Conservation (phyloP, 2,113 vertebrate species). For the Tragelaphus scriptus region DNA sequence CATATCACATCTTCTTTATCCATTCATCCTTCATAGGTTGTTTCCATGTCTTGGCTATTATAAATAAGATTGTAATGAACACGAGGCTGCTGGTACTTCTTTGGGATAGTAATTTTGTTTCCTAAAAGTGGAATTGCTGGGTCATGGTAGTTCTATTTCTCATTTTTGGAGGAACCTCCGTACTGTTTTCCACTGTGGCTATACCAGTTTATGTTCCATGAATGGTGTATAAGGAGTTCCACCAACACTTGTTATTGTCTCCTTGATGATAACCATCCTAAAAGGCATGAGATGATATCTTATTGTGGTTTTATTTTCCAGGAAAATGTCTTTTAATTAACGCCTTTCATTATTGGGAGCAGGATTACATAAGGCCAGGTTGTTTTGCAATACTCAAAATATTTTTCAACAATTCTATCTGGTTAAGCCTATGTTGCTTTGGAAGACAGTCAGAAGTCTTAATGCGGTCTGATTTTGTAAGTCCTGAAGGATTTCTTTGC, state of each 20-base stretch:
- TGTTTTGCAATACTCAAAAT: slow-evolving; percentile 56
- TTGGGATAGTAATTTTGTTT: neutral
- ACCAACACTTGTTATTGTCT: neutral
- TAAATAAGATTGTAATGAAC: neutral
- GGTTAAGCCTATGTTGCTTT: slow-evolving; percentile 64
- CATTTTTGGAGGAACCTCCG: neutral
- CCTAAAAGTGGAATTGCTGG: neutral
- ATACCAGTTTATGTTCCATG: neutral
- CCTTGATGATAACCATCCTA: neutral
- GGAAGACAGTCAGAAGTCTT: slow-evolving; percentile 60
- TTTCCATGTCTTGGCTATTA: neutral
- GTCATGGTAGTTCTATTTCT: neutral
- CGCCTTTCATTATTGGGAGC: slow-evolving; percentile 15
- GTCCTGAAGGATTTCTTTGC: slow-evolving; percentile 51
- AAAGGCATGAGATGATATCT: neutral
- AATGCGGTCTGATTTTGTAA: slow-evolving; percentile 63
- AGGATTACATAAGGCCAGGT: neutral
- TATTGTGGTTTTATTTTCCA: neutral
- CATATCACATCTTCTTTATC: neutral
- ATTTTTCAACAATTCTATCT: slow-evolving; percentile 54
- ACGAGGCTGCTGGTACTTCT: neutral
- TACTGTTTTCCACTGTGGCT: neutral
- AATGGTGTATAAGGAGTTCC: neutral
- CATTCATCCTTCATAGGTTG: neutral
- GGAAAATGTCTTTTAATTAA: slow-evolving; percentile 4